A percentile compares a stretch with the other conserved stretches of the same genome.
Conservation (phyloP, 2,888 invertebrate genomes). For the Ennomos fuscantarius region DNA sequence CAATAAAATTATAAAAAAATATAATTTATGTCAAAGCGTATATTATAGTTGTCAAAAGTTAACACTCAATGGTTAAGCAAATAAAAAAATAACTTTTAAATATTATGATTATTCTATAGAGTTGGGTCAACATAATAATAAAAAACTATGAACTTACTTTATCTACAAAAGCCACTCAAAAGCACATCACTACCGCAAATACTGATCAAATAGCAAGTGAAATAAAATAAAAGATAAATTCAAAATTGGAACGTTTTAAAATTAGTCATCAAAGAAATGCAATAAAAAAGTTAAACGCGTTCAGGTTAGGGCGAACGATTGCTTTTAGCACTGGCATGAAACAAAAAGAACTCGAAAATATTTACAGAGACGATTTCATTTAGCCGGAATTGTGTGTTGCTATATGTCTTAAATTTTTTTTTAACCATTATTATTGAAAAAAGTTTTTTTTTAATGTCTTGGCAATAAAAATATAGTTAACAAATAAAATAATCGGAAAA, state of each 20-base stretch:
- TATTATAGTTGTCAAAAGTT: no score
- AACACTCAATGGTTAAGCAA: no score
- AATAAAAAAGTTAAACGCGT: conserved; percentile 25
- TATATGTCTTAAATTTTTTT: not conserved
- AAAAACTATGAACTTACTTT: not conserved
- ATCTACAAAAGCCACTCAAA: conserved; percentile 21
- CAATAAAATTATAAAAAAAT: no score
- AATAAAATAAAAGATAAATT: conserved; percentile 20
- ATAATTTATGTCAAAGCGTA: no score
- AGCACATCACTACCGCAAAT: conserved; percentile 48
- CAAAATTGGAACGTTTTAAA: conserved; percentile 28
- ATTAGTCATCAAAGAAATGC: conserved; percentile 29
- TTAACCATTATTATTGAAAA: no score
- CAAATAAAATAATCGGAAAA: conserved; percentile 76
- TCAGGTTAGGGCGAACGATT: conserved; percentile 16
- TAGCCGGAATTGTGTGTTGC: not conserved
- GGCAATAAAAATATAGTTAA: conserved; percentile 62
- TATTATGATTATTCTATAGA: no score
- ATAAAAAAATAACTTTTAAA: no score
- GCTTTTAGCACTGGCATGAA: conserved; percentile 13
- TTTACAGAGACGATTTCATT: conserved; percentile 3
- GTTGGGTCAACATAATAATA: no score
- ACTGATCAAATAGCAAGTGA: conserved; percentile 38
- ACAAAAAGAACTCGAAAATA: conserved; percentile 34
- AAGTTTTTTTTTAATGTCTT: no score